Conservation (phyloP, 30 jellyfish, hydroid and myxozoan species). For the Sanderia malayensis region DNA sequence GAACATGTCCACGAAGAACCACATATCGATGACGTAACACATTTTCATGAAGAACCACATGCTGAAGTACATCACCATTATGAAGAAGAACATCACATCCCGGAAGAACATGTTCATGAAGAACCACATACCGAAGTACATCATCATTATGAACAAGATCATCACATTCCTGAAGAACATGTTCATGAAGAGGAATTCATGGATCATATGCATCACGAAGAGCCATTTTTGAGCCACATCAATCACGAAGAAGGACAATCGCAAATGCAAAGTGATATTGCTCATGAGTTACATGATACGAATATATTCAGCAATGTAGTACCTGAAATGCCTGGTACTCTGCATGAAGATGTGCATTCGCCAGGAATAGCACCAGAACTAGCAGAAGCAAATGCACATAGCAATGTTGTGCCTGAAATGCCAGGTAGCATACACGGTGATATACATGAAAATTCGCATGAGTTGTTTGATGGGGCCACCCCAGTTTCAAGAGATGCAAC, state of each 20-base stretch:
- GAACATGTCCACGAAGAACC: conserved; percentile 27
- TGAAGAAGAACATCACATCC: no score
- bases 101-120: conserved; percentile 26
- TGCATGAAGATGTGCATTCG: conserved; percentile 1
- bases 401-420: conserved; percentile 16
- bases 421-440: no score
- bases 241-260: background rate
- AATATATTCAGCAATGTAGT: conserved; percentile 41
- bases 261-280: background rate
- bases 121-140: conserved; percentile 19
- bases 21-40: conserved; percentile 9
- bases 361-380: conserved; percentile 19
- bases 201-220: conserved; percentile 8
- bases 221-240: background rate
- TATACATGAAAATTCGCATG: no score
- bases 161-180: no score
- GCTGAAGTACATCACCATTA: no score
- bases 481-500: no score
- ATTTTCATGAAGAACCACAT: conserved; percentile 41
- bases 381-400: background rate
- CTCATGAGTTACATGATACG: conserved; percentile 21
- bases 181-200: conserved; percentile 9
- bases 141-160: no score
- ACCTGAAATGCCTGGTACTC: conserved; percentile 30
- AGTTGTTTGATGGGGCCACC: no score